These are phyloP conservation scores for Menidia menidia DNA, from an alignment of 2,797 vertebrate species.

Conservation along the genomic window DNA sequence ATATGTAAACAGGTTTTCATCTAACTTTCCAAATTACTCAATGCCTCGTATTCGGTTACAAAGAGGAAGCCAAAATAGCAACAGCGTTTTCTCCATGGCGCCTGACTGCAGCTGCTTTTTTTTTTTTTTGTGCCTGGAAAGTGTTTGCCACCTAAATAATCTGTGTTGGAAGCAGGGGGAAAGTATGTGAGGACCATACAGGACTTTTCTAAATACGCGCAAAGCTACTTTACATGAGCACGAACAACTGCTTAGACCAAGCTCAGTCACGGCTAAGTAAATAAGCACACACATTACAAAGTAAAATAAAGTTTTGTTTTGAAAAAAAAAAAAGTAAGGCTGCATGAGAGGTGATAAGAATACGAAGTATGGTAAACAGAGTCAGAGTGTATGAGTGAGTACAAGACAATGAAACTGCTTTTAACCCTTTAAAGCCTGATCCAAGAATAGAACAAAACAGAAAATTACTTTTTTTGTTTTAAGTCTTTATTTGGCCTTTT, in stretches of 20 bases:
- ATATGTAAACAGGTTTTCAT: constrained; percentile 1
- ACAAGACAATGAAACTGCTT: not conserved
- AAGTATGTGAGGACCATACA: constrained; percentile 46
- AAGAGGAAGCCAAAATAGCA: constrained; percentile 80
- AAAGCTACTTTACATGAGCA: constrained; percentile 31
- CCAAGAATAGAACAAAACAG: no score
- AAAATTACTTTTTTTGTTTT: no score
- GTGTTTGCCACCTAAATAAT: constrained; percentile 75
- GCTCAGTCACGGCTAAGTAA: not conserved
- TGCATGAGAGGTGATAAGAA: not conserved
- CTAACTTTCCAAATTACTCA: not conserved
- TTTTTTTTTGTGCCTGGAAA: constrained; percentile 52
- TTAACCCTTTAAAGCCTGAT: no score
- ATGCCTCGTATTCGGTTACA: constrained; percentile 74
- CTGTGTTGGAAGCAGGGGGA: constrained; percentile 51
- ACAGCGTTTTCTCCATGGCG: constrained; percentile 61
- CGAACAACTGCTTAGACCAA: constrained; percentile 37
- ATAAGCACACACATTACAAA: not conserved
- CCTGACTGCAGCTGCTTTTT: constrained; percentile 78
- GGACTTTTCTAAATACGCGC: constrained; percentile 77
- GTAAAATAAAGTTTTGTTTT: not conserved
- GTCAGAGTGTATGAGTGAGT: not conserved
- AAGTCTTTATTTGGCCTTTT: no score
- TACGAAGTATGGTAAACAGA: not conserved
- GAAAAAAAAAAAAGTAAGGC: not conserved